phyloP scores from a whole-genome alignment of 2,113 vertebrate genomes.

The Eubucco bourcierii region DNA sequence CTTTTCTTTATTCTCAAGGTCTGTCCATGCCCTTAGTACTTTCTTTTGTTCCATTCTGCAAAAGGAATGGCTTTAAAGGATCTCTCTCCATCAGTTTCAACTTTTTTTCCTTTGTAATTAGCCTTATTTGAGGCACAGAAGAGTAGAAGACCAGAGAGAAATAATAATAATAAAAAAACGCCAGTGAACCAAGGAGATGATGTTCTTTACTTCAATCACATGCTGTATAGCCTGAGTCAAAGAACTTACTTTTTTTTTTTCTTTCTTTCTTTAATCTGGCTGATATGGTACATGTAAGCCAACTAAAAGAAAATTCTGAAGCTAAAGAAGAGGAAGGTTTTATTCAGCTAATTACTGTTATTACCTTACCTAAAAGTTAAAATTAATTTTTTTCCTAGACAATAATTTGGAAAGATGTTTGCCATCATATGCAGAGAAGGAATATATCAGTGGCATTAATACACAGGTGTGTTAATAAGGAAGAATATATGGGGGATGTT shows the following conservation, averaged over 20 bases:
- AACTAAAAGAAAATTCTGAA: constrained; percentile 52
- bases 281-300: constrained; percentile 63
- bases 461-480: neutral
- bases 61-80: constrained; percentile 85
- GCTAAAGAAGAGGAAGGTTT: constrained; percentile 54
- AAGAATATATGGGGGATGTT: neutral
- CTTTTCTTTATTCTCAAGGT: constrained; percentile 78
- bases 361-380: constrained; percentile 50
- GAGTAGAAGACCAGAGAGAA: constrained; percentile 81
- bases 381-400: constrained; percentile 52
- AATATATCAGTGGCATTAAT: neutral
- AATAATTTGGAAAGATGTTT: constrained; percentile 20
- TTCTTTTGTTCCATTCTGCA: constrained; percentile 83
- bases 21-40: constrained; percentile 79
- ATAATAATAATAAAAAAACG: constrained; percentile 73
- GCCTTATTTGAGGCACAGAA: constrained; percentile 81
- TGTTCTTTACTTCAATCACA: constrained; percentile 79
- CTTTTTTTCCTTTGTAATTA: constrained; percentile 84
- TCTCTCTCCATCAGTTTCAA: constrained; percentile 80
- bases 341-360: constrained; percentile 29
- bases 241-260: constrained; percentile 63
- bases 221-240: constrained; percentile 75
- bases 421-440: constrained; percentile 1
- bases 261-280: constrained; percentile 37
- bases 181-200: constrained; percentile 78